These are phyloP conservation scores for Epicauta chinensis DNA, from an alignment of 1,140 invertebrate species.

Conservation along the genomic window DNA sequence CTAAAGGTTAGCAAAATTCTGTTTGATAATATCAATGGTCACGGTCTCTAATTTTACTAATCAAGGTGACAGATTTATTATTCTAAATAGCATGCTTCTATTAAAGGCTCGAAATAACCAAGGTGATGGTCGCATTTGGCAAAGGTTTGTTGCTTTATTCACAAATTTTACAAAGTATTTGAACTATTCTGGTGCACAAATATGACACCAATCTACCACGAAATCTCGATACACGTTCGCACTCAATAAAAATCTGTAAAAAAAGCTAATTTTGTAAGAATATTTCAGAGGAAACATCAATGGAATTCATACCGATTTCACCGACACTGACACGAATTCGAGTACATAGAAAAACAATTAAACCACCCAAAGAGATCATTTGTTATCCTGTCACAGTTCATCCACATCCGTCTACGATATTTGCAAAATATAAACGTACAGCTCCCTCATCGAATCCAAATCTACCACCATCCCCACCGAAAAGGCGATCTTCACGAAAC, in stretches of 20 bases:
- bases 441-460: constrained; percentile 46
- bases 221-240: too few relatives aligned
- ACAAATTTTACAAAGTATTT: constrained; percentile 5
- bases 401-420: constrained; percentile 39
- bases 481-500: constrained; percentile 64
- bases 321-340: constrained; percentile 71
- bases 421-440: constrained; percentile 47
- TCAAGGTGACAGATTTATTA: constrained; percentile 5
- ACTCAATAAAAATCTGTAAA: too few relatives aligned
- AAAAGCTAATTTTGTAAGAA: not conserved
- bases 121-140: not conserved
- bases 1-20: constrained; percentile 61
- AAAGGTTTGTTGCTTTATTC: constrained; percentile 5
- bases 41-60: not conserved
- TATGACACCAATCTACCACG: too few relatives aligned
- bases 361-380: constrained; percentile 47
- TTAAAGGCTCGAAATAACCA: not conserved
- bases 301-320: constrained; percentile 77
- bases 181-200: constrained; percentile 1
- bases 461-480: constrained; percentile 59
- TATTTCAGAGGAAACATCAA: constrained; percentile 27
- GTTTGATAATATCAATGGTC: not conserved
- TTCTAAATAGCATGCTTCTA: too few relatives aligned
- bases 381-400: constrained; percentile 54
- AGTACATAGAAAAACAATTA: constrained; percentile 55